Base-by-base conservation (phyloP, 2,797 vertebrate genomes). In the Mus minutoides region DNA sequence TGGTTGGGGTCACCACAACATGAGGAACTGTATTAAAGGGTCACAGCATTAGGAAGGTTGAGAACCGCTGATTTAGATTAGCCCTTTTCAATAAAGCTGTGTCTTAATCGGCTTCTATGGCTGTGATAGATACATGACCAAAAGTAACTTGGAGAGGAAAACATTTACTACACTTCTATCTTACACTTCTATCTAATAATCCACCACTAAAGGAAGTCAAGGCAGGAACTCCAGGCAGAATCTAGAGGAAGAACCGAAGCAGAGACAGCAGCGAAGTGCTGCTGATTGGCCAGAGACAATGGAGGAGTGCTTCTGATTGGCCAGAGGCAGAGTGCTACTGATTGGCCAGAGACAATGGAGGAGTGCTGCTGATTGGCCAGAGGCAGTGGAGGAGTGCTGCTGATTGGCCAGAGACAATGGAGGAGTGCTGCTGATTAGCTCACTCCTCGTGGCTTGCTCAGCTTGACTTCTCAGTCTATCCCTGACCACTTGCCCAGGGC, bases 81-180 rank as follows among this genome's bases (percentile, higher is more conserved):
- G 31, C 2, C 69, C 69, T 75, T 94, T 88, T 88, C 56, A 97
- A 95, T 97, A 95, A 97, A 97, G 77, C 58, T 1, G 3, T 40
- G 71, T 40, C n/a, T 73, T 40, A 40, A 37, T 73, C n/a, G 21
- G 69, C n/a, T 73, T 73, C 71, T 73, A 22, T 4, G 37, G 37
- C 37, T 40, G 37, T 73, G 71, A 24, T 40, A 73, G n/a, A 40
- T 21, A 40, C 71, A 73, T 73, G n/a, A 40, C 69, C n/a, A 40
- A 73, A 73, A 40, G n/a, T 37, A 73, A 73, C 69, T 73, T 22
- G 7, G 69, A n/a, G 69, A 73, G 73, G 40, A 76, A 76, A 76
- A 46, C 11, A 24, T 43, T 76, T 29, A 10, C 8, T 40, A 11
- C 71, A 73, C n/a, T n/a, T n/a, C n/a, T n/a, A n/a, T 73, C 71